Evolutionary conservation across 2,888 invertebrate genomes (phyloP).

Genomic region (Thereva nobilitata): DNA sequence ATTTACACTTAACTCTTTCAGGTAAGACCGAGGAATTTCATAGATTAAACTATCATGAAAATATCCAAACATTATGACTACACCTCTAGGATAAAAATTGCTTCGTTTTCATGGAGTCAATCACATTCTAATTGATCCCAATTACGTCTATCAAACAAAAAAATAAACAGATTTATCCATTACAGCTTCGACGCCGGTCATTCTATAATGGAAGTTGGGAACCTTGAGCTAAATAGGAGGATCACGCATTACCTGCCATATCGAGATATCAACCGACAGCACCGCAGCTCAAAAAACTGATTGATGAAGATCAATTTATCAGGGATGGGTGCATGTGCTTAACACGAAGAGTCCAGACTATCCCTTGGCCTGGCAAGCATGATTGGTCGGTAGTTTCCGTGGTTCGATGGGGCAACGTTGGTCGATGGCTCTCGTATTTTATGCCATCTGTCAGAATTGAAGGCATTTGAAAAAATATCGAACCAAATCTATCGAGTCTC

Average conservation of each 20-base stretch:
- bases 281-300: slow-evolving; percentile 24
- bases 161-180: slow-evolving; percentile 1
- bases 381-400: background rate
- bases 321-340: slow-evolving; percentile 32
- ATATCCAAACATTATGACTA: background rate
- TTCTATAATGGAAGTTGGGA: slow-evolving; percentile 10
- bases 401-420: background rate
- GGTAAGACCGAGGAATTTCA: too few species aligned
- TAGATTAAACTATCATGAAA: too few species aligned
- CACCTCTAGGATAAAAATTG: background rate
- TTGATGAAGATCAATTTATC: slow-evolving; percentile 38
- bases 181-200: slow-evolving; percentile 11
- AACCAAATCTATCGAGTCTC: slow-evolving; percentile 34
- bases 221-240: slow-evolving; percentile 22
- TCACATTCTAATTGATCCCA: slow-evolving; percentile 24
- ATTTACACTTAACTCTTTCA: background rate
- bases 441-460: slow-evolving; percentile 17
- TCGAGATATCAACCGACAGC: slow-evolving; percentile 27
- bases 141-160: slow-evolving; percentile 8
- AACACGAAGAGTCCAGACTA: slow-evolving; percentile 29
- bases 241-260: slow-evolving; percentile 34
- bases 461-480: slow-evolving; percentile 32
- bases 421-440: slow-evolving; percentile 17
- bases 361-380: background rate
- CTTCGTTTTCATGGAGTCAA: background rate